A percentile compares a stretch with the other conserved stretches of the same genome.
Conservation (phyloP, 2,888 invertebrate genomes). For the Nowickia ferox region DNA sequence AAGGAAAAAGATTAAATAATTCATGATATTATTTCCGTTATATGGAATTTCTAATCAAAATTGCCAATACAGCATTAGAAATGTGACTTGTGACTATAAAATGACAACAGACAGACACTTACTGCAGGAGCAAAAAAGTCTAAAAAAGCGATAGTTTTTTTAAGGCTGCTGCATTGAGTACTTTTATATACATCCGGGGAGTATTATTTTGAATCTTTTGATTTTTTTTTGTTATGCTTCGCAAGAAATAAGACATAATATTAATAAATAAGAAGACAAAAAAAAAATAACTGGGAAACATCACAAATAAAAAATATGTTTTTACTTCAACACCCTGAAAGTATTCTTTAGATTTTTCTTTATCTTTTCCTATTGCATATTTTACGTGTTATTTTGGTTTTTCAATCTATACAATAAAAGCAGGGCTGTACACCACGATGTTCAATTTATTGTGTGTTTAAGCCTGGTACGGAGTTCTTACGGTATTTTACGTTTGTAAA, state of each 20-base stretch:
- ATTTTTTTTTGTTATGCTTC: conserved; percentile 25
- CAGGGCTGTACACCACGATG: not conserved
- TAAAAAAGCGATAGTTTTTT: conserved; percentile 35
- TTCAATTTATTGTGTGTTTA: not conserved
- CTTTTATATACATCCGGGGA: conserved; percentile 43
- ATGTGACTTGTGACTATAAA: conserved; percentile 59
- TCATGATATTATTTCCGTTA: conserved; percentile 64
- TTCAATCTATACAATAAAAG: not conserved
- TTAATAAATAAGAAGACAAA: conserved; percentile 42
- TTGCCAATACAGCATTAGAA: conserved; percentile 58
- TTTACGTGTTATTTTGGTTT: conserved; percentile 52
- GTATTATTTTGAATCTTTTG: conserved; percentile 23
- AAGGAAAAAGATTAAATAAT: conserved; percentile 67
- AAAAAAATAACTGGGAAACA: not conserved
- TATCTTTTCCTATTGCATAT: conserved; percentile 33
- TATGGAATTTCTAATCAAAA: conserved; percentile 64
- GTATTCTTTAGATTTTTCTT: conserved; percentile 13
- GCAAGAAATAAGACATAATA: conserved; percentile 27
- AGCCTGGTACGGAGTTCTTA: too few relatives aligned
- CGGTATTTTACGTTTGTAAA: too few relatives aligned
- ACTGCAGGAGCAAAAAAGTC: conserved; percentile 36
- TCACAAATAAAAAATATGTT: conserved; percentile 4
- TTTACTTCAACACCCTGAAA: conserved; percentile 60
- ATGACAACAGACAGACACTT: conserved; percentile 51
- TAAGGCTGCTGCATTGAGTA: conserved; percentile 36